A percentile compares a stretch with the other conserved stretches of the same genome.
Evolutionary conservation across 2,113 vertebrate species (phyloP).

Genomic region (Neopipo cinnamomea): DNA sequence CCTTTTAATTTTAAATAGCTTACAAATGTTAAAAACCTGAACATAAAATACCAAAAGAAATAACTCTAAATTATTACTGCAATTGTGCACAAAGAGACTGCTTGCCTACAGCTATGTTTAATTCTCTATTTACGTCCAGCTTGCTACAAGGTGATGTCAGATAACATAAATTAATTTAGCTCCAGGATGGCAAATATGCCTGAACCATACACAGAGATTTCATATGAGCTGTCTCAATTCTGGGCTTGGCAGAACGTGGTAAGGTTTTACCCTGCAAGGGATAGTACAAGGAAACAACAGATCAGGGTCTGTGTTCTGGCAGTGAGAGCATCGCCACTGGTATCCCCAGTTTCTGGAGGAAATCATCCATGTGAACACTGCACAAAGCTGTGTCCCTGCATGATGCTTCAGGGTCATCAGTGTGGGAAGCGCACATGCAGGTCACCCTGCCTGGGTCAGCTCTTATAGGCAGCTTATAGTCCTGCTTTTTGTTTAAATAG

Average conservation of each 20-base stretch:
- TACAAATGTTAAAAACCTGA: background rate
- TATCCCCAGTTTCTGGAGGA: background rate
- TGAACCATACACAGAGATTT: background rate
- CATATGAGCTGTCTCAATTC: background rate
- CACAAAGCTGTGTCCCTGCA: background rate
- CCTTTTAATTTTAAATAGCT: background rate
- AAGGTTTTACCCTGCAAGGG: background rate
- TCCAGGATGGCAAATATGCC: background rate
- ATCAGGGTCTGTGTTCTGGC: background rate
- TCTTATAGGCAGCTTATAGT: background rate
- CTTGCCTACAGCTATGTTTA: background rate
- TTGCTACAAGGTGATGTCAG: background rate
- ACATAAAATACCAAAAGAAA: background rate
- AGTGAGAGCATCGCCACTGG: fast-evolving
- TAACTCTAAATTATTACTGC: background rate
- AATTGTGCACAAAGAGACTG: background rate
- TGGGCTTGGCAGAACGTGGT: background rate
- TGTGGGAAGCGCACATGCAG: fast-evolving
- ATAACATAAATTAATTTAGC: background rate
- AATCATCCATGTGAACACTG: background rate
- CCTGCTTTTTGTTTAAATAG: background rate
- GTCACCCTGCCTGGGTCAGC: background rate
- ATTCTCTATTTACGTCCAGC: background rate
- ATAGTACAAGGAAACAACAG: background rate
- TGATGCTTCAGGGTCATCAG: fast-evolving